Evolutionary conservation across 2,113 vertebrate species (phyloP).

Genomic region (Neolamprologus brichardi): DNA sequence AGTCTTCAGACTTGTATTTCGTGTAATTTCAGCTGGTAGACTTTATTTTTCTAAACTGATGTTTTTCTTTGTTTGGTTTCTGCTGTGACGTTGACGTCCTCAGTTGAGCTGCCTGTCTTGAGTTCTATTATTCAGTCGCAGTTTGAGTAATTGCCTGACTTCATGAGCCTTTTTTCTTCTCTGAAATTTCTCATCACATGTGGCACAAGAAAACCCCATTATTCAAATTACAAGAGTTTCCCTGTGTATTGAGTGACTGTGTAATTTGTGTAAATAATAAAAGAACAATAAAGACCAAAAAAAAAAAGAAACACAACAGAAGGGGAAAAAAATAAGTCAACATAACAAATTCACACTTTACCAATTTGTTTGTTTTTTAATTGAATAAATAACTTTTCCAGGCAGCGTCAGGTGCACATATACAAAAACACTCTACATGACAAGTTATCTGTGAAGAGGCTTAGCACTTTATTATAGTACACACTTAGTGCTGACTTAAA

Average conservation of each 20-base stretch:
- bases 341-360: not conserved
- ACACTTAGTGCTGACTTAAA: constrained; percentile 51
- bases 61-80: not conserved
- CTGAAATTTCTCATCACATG: not conserved
- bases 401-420: constrained; percentile 22
- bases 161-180: not conserved
- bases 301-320: not conserved
- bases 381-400: constrained; percentile 9
- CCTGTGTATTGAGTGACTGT: not conserved
- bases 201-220: not conserved
- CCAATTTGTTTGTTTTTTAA: not conserved
- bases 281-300: not conserved
- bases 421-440: constrained; percentile 9
- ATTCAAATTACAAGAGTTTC: not conserved
- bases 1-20: not conserved
- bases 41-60: not conserved
- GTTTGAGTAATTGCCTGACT: not conserved
- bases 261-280: not conserved
- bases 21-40: not conserved
- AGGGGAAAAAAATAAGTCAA: not conserved
- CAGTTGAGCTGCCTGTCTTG: not conserved
- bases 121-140: not conserved
- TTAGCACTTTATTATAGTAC: constrained; percentile 37
- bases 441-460: constrained; percentile 15
- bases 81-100: not conserved